Evolutionary conservation across 2,888 invertebrate species (phyloP), one percentile per base, ranked within the genome.

Genomic region (Pristionchus japonicus): DNA sequence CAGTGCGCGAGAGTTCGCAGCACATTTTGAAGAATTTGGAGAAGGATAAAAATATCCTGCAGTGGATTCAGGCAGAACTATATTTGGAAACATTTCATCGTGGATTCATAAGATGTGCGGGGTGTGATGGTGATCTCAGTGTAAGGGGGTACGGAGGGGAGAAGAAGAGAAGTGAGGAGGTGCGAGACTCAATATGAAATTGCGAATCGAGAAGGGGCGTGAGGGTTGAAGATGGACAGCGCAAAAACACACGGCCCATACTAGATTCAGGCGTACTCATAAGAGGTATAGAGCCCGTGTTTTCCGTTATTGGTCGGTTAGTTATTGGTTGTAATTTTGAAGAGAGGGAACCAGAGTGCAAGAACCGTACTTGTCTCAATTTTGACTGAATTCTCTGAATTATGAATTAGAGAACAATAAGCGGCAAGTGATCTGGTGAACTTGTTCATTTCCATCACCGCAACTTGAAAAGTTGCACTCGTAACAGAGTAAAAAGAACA

Each of bases 201-300:
- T 77, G 77, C 43, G 77, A 77, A 77, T 77, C 74, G 74, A 74
- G 77, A 40, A 47, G 77, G 9, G n/a, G 23, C 57, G 57, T 57
- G 57, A 77, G 77, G 43, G 37, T 9, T 17, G 31, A 15, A 34
- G 70, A n/a, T n/a, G 20, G 17, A 4, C 15, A 6, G 27, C 40
- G n/a, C 77, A 43, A 77, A n/a, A 77, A 77, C 77, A 77, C 43
- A 77, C 43, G 70, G 70, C 17, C 34, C n/a, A 77, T 47, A 77
- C 77, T 77, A 43, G 77, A 77, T 47, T 77, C 43, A n/a, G 23
- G 43, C 23, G 77, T 77, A 77, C 77, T 77, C 77, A 77, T 77
- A 77, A 43, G 47, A 40, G 37, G 37, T 9, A n/a, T n/a, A 37
- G 70, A 17, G 23, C 37, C 7, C 70, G 37, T 70, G 70, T 70